Evolutionary conservation across 2,797 vertebrate species (phyloP).

Genomic region (Babyrousa celebensis): DNA sequence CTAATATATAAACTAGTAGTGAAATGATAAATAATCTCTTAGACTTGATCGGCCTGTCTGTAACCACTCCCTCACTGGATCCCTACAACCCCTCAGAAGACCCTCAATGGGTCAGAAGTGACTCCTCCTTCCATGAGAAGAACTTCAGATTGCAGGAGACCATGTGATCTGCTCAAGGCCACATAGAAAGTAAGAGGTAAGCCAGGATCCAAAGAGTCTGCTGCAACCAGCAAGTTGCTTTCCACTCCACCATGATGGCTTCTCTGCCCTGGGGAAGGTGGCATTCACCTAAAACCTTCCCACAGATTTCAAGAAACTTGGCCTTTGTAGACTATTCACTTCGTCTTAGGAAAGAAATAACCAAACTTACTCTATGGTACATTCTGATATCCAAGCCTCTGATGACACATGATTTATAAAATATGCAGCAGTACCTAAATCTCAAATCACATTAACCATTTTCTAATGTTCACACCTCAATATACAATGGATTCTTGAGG

Average conservation of each 20-base stretch:
- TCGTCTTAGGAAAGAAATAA: background rate
- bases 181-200: background rate
- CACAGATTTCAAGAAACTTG: background rate
- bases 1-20: background rate
- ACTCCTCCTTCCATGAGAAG: background rate
- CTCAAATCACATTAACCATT: background rate
- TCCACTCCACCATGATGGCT: background rate
- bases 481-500: background rate
- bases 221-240: background rate
- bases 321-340: background rate
- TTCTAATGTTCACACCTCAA: background rate
- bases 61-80: background rate
- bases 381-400: background rate
- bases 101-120: background rate
- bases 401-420: conserved; percentile 5
- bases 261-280: background rate
- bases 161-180: background rate
- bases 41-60: background rate
- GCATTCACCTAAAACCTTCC: background rate
- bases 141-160: background rate
- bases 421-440: background rate
- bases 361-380: background rate
- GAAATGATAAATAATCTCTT: background rate
- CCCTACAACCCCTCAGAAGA: background rate
- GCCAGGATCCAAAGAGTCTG: background rate